Conservation (phyloP, 1,140 invertebrate species). For the Anastatus disparis region DNA sequence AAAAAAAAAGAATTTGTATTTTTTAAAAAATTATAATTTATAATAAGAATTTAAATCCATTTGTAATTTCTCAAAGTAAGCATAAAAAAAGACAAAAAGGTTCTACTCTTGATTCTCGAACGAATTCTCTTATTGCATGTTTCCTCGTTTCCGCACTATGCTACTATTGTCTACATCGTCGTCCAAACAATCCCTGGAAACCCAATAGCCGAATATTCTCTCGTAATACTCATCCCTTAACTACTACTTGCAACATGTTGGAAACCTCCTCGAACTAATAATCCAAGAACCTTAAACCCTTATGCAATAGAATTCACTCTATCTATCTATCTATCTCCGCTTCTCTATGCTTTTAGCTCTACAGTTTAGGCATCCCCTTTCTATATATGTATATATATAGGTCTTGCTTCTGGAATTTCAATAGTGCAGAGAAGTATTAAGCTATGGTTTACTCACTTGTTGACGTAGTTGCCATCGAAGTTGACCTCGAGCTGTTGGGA, state of each 20-base stretch:
- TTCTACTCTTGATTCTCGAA: too few relatives aligned
- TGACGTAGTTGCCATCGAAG: constrained; percentile 75
- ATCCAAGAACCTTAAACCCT: neutral
- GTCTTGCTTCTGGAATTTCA: neutral
- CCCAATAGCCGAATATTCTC: constrained; percentile 26
- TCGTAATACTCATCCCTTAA: neutral
- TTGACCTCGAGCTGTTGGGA: constrained; percentile 72
- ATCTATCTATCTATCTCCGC: neutral
- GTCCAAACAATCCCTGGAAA: constrained; percentile 7
- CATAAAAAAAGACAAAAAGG: too few relatives aligned
- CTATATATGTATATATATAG: constrained; percentile 5
- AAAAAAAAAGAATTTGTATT: too few relatives aligned
- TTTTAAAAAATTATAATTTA: too few relatives aligned
- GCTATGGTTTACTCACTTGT: constrained; percentile 59
- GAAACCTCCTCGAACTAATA: constrained; percentile 32
- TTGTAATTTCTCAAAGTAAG: too few relatives aligned
- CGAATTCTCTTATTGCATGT: too few relatives aligned
- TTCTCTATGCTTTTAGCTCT: neutral
- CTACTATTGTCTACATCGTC: too few relatives aligned
- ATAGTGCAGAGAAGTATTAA: neutral
- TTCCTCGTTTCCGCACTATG: too few relatives aligned
- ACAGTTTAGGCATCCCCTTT: neutral
- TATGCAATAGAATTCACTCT: too few relatives aligned
- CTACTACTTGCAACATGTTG: neutral
- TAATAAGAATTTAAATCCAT: too few relatives aligned